Evolutionary conservation across 2,797 vertebrate genomes (phyloP).

Genomic region (Picus viridis): DNA sequence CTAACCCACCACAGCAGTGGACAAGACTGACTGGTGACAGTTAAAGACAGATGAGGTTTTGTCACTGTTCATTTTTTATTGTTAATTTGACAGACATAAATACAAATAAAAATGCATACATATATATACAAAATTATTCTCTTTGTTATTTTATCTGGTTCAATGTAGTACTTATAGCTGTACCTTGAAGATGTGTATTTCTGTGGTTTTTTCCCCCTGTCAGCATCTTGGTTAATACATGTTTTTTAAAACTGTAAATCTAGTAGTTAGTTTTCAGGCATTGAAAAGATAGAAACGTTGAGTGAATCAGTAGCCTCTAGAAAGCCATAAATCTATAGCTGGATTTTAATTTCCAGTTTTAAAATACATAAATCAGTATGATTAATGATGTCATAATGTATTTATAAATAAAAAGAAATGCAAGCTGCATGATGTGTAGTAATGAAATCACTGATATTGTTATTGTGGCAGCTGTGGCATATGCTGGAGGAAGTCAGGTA

Average conservation of each 20-base stretch:
- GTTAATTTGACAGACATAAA: not conserved
- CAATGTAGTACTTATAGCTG: not conserved
- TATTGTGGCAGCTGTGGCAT: not conserved
- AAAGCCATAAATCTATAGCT: not conserved
- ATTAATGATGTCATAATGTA: not conserved
- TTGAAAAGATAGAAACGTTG: not conserved
- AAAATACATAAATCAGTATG: not conserved
- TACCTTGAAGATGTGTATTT: not conserved
- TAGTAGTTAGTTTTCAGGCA: not conserved
- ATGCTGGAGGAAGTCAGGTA: not conserved
- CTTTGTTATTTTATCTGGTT: not conserved
- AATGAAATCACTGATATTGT: not conserved
- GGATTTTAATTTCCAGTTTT: not conserved
- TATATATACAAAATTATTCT: not conserved
- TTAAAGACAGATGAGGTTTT: not conserved
- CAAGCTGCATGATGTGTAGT: not conserved
- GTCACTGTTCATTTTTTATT: fast-evolving
- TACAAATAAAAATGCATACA: not conserved
- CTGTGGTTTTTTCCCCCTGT: not conserved
- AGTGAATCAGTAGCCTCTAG: not conserved
- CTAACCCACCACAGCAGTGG: too few relatives aligned
- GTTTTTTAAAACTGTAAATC: not conserved
- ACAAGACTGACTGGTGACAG: not conserved
- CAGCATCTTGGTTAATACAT: fast-evolving
- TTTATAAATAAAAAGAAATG: not conserved